These are phyloP conservation scores for Caenorhabditis sulstoni DNA, from an alignment of 2,888 invertebrate genomes.

Conservation along the genomic window DNA sequence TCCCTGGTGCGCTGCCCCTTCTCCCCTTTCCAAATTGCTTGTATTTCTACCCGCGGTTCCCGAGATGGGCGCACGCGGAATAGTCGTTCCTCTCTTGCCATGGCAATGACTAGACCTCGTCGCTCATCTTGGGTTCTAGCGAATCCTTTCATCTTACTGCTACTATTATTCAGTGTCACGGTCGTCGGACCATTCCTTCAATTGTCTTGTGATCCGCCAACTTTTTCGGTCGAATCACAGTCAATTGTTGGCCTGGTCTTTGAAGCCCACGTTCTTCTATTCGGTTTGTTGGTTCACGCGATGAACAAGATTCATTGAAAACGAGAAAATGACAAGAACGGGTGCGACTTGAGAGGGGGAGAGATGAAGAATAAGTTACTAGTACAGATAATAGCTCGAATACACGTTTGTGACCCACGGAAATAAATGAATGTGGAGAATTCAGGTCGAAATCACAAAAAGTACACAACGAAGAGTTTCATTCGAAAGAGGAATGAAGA, in stretches of 20 bases:
- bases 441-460: slow-evolving; percentile 30
- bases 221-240: slow-evolving; percentile 65
- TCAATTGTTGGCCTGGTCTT: slow-evolving; percentile 66
- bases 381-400: slow-evolving; percentile 32
- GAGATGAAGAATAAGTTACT: slow-evolving; percentile 39
- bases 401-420: slow-evolving; percentile 40
- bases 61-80: slow-evolving; percentile 49
- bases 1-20: background rate
- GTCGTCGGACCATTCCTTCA: slow-evolving; percentile 54
- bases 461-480: slow-evolving; percentile 29
- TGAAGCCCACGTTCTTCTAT: slow-evolving; percentile 12
- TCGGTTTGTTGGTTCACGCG: background rate
- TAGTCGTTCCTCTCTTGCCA: slow-evolving; percentile 47
- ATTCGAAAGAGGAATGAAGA: background rate
- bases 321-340: slow-evolving; percentile 33
- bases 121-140: slow-evolving; percentile 41
- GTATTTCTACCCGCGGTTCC: background rate
- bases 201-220: slow-evolving; percentile 66
- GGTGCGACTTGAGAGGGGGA: slow-evolving; percentile 1
- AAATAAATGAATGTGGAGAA: background rate
- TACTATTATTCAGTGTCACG: slow-evolving; percentile 20
- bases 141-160: slow-evolving; percentile 2
- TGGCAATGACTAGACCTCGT: slow-evolving; percentile 63
- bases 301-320: slow-evolving; percentile 21
- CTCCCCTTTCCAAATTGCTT: background rate